Evolutionary conservation across 2,888 invertebrate genomes (phyloP).

Genomic region (Geotrupes spiniger): DNA sequence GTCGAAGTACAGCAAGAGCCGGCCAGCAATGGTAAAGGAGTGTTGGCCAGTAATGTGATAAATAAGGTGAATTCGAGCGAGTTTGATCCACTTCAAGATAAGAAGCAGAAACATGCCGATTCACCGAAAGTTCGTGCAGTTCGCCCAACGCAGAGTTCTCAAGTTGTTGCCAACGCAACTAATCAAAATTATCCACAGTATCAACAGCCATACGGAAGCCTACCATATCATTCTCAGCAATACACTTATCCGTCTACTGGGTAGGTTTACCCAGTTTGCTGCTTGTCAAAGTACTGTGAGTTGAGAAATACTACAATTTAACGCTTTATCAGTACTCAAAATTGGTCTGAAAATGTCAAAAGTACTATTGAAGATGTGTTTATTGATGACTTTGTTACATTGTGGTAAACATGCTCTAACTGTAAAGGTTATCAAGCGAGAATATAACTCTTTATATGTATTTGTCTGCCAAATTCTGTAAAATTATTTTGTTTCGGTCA

Average conservation of each 20-base stretch:
- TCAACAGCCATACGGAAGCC: constrained; percentile 39
- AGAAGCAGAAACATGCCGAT: constrained; percentile 30
- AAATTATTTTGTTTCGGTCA: too few species aligned
- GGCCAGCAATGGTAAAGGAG: not conserved
- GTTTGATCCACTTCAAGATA: constrained; percentile 59
- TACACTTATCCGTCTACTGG: constrained; percentile 38
- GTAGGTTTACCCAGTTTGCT: constrained; percentile 31
- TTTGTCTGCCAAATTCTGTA: too few species aligned
- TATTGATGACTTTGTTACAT: too few species aligned
- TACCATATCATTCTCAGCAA: constrained; percentile 42
- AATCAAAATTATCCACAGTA: constrained; percentile 39
- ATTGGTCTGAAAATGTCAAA: too few species aligned
- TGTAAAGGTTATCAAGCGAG: too few species aligned
- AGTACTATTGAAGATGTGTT: too few species aligned
- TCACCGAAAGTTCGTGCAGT: constrained; percentile 38
- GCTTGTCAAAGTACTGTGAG: too few species aligned
- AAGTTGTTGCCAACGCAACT: constrained; percentile 28
- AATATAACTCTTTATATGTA: too few species aligned
- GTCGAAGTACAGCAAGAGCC: constrained; percentile 8
- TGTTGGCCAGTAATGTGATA: constrained; percentile 24
- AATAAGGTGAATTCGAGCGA: constrained; percentile 54
- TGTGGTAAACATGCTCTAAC: too few species aligned
- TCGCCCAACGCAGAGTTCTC: constrained; percentile 34
- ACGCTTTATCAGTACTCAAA: too few species aligned
- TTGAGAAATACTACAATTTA: too few species aligned